A percentile compares a stretch with the other conserved stretches of the same genome.
Conservation (phyloP, 2,797 vertebrate genomes). For the Poeciliopsis gracilis region DNA sequence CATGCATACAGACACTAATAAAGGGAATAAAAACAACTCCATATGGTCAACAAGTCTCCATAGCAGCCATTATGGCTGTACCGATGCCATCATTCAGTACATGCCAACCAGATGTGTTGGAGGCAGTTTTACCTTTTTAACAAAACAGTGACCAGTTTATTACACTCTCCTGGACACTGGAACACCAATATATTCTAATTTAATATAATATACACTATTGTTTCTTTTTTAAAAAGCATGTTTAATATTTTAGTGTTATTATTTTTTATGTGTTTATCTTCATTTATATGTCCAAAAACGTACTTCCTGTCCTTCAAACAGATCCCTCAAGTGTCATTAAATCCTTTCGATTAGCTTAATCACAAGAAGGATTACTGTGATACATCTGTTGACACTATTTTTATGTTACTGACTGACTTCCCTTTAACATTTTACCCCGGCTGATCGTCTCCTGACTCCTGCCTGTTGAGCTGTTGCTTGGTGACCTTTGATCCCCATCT, state of each 20-base stretch:
- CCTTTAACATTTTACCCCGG: slow-evolving; percentile 19
- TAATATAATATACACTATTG: not conserved
- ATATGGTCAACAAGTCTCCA: not conserved
- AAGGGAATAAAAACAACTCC: not conserved
- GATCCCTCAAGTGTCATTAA: not conserved
- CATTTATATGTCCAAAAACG: not conserved
- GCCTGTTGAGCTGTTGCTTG: slow-evolving; percentile 7
- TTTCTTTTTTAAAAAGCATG: not conserved
- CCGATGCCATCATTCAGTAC: not conserved
- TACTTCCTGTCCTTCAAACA: not conserved
- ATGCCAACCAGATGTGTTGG: not conserved
- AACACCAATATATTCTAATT: not conserved
- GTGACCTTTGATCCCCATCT: slow-evolving; percentile 28
- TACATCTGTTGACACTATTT: slow-evolving; percentile 40
- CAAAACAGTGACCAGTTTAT: not conserved
- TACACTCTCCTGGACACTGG: not conserved
- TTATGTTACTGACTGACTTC: slow-evolving; percentile 46
- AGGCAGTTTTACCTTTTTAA: not conserved
- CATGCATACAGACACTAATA: not conserved
- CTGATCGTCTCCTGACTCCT: slow-evolving; percentile 20
- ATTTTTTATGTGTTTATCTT: not conserved
- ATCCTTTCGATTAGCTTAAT: not conserved
- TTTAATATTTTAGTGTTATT: not conserved
- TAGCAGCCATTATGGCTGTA: not conserved
- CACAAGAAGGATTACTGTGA: slow-evolving; percentile 7